phyloP scores from a whole-genome alignment of 2,113 vertebrate genomes.

The Zosterops borbonicus region DNA sequence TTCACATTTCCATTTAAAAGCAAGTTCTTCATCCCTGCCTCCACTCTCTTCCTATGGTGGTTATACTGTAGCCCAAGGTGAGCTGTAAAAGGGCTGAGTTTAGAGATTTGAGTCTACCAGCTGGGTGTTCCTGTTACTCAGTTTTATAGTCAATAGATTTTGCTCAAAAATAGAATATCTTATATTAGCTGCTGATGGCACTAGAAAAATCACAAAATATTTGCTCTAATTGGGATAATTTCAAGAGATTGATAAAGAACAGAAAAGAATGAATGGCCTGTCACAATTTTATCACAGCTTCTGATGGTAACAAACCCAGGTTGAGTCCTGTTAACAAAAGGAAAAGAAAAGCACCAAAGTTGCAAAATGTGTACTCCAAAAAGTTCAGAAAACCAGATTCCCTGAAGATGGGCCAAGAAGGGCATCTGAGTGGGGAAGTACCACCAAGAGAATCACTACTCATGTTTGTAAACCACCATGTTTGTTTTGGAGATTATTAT shows the following conservation, averaged over 20 bases:
- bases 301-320: background rate
- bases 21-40: background rate
- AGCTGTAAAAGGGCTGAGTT: background rate
- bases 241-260: background rate
- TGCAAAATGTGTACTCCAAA: background rate
- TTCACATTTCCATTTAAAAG: background rate
- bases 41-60: background rate
- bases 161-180: constrained; percentile 5
- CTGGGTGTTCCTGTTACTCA: background rate
- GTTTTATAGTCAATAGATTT: background rate
- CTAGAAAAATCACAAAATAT: background rate
- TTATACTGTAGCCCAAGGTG: background rate
- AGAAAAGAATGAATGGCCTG: background rate
- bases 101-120: background rate
- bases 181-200: background rate
- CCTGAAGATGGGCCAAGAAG: background rate
- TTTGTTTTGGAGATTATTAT: background rate
- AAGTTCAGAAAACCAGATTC: background rate
- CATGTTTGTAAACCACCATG: background rate
- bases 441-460: background rate
- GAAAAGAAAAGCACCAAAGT: background rate
- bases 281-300: background rate
- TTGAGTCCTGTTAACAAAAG: background rate
- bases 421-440: background rate
- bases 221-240: background rate